phyloP scores from a whole-genome alignment of 2,888 invertebrate genomes.

The Euphydryas editha region DNA sequence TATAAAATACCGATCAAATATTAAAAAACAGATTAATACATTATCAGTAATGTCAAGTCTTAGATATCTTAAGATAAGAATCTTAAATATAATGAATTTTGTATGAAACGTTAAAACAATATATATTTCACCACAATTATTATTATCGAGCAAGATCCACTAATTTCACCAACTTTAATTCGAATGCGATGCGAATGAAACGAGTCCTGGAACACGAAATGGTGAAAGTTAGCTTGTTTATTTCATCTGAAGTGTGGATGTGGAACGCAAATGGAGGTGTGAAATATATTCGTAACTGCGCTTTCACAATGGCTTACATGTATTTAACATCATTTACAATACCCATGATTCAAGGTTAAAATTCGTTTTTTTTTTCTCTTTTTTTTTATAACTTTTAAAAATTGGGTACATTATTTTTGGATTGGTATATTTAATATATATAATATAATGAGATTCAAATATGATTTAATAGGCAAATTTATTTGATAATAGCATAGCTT shows the following conservation, averaged over 20 bases:
- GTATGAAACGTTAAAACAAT: constrained; percentile 30
- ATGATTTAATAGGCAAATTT: too few species aligned
- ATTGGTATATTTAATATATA: too few species aligned
- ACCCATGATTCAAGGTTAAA: constrained; percentile 15
- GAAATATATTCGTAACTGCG: constrained; percentile 50
- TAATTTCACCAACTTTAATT: constrained; percentile 65
- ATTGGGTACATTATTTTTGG: background rate
- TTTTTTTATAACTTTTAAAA: background rate
- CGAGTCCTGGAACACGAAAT: constrained; percentile 60
- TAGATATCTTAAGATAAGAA: too few species aligned
- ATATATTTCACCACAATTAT: constrained; percentile 42
- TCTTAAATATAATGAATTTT: too few species aligned
- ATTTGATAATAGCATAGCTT: too few species aligned
- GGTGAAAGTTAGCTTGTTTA: constrained; percentile 75
- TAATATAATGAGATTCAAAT: too few species aligned
- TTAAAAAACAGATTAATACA: too few species aligned
- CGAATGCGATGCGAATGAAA: constrained; percentile 58
- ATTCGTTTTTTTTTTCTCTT: background rate
- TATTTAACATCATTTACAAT: constrained; percentile 14
- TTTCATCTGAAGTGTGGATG: constrained; percentile 64
- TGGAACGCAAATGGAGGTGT: constrained; percentile 64
- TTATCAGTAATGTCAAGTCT: too few species aligned
- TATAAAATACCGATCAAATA: too few species aligned
- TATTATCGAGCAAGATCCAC: constrained; percentile 51
- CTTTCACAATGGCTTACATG: constrained; percentile 32